phyloP scores from a whole-genome alignment of 2,797 vertebrate species.

The Zalophus californianus region DNA sequence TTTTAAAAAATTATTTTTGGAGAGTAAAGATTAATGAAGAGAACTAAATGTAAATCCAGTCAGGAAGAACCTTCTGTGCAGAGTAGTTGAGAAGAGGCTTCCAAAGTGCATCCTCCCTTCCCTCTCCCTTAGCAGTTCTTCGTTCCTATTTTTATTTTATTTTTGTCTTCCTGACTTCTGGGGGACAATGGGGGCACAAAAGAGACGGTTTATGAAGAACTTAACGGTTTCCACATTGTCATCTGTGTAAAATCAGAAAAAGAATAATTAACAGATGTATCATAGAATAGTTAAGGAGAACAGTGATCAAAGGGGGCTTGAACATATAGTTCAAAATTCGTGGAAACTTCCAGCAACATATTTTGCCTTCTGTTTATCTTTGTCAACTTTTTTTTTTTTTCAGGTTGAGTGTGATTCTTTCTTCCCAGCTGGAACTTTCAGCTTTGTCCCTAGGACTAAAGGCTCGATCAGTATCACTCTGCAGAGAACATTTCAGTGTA shows the following conservation, averaged over 20 bases:
- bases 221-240: constrained; percentile 83
- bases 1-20: not conserved
- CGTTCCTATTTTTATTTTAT: constrained; percentile 34
- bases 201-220: constrained; percentile 43
- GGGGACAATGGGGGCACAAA: not conserved
- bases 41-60: not conserved
- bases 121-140: not conserved
- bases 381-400: not conserved
- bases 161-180: constrained; percentile 61
- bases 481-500: not conserved
- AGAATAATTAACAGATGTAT: constrained; percentile 68
- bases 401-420: constrained; percentile 64
- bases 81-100: not conserved
- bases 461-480: constrained; percentile 49
- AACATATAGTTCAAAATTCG: constrained; percentile 27
- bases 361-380: constrained; percentile 67
- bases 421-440: constrained; percentile 53
- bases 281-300: constrained; percentile 6
- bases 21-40: constrained; percentile 1
- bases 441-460: constrained; percentile 48
- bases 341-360: constrained; percentile 39
- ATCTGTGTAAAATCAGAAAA: constrained; percentile 83
- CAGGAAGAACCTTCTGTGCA: not conserved
- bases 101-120: not conserved
- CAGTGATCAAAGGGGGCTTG: constrained; percentile 6